A percentile compares a stretch with the other conserved stretches of the same genome.
Evolutionary conservation across 2,113 vertebrate species (phyloP).

Genomic region (Bettongia penicillata): DNA sequence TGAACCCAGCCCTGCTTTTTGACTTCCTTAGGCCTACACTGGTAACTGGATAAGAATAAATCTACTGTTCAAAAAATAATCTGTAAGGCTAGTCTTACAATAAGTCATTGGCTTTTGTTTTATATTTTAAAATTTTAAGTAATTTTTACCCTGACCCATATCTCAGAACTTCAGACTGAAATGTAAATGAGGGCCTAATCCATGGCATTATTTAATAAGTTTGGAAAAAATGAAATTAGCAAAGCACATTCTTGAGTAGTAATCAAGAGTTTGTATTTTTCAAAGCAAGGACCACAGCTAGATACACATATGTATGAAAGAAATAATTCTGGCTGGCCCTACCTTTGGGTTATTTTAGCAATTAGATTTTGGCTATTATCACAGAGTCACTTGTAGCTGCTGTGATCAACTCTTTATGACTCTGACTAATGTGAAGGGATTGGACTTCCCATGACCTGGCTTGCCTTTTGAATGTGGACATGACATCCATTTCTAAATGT

Average conservation of each 20-base stretch:
- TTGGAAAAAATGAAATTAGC: background rate
- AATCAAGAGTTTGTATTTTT: background rate
- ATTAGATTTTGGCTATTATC: background rate
- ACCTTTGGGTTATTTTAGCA: background rate
- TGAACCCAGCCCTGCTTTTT: background rate
- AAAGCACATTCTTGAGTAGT: background rate
- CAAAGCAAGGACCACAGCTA: background rate
- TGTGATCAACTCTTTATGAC: background rate
- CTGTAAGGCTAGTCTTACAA: fast-evolving
- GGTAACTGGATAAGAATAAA: background rate
- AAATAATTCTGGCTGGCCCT: background rate
- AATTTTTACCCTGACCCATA: background rate
- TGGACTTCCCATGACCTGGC: background rate
- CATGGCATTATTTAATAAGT: background rate
- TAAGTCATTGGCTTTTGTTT: background rate
- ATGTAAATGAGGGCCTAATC: background rate
- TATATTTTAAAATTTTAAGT: background rate
- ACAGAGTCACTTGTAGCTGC: background rate
- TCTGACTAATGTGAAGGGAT: background rate
- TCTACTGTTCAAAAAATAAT: background rate
- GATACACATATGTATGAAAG: background rate
- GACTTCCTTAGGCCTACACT: fast-evolving
- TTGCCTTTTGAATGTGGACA: background rate
- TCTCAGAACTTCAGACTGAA: background rate
- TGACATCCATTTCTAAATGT: background rate